Conservation (phyloP, 2,888 invertebrate genomes). For the Dyspetes luteomarginatus region DNA sequence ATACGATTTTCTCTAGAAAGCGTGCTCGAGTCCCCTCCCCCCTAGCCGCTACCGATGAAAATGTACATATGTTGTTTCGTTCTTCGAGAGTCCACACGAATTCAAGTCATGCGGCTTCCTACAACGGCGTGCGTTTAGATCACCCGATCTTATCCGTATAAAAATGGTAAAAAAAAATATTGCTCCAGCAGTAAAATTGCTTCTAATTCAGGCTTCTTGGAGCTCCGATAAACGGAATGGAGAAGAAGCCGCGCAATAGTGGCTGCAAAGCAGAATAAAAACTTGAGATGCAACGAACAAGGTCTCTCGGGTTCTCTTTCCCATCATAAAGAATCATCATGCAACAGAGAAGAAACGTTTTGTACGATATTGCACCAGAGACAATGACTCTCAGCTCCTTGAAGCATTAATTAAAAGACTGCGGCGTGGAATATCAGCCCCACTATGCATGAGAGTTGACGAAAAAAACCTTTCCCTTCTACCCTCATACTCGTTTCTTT, state of each 20-base stretch:
- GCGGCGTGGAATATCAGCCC: background rate
- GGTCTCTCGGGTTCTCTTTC: background rate
- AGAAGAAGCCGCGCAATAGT: background rate
- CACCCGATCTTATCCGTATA: background rate
- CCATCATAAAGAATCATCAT: background rate
- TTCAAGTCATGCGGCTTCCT: background rate
- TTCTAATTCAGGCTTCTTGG: background rate
- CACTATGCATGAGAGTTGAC: background rate
- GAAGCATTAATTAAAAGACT: constrained; percentile 28
- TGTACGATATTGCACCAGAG: background rate
- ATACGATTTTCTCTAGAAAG: constrained; percentile 64
- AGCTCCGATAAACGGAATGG: background rate
- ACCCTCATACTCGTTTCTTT: background rate
- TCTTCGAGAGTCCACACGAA: constrained; percentile 8
- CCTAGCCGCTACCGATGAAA: background rate
- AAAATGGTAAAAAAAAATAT: background rate
- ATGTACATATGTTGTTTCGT: constrained; percentile 8
- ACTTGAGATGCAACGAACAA: background rate
- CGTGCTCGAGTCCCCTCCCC: constrained; percentile 19
- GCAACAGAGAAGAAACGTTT: background rate
- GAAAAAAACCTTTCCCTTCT: constrained; percentile 5
- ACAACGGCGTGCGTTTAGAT: background rate
- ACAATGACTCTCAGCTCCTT: constrained; percentile 26
- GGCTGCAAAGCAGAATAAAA: background rate
- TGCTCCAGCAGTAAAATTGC: background rate